phyloP scores from a whole-genome alignment of 2,797 vertebrate species.

The Gephyroberyx darwinii region DNA sequence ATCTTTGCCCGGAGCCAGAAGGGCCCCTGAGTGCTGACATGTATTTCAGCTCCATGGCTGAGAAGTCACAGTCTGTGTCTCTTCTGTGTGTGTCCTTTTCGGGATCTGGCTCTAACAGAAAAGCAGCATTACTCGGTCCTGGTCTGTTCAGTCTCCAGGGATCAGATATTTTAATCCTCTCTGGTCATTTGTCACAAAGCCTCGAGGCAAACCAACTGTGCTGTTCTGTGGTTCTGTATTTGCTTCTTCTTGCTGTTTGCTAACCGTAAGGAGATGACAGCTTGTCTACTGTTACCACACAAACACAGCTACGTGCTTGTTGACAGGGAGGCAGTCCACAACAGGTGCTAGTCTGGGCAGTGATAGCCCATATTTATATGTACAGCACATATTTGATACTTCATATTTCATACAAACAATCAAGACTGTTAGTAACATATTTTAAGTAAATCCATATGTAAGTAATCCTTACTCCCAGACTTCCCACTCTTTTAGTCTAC shows the following conservation, averaged over 20 bases:
- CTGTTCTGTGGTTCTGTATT: neutral
- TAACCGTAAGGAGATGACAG: conserved; percentile 14
- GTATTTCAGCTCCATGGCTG: neutral
- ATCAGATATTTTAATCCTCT: conserved; percentile 43
- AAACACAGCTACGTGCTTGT: neutral
- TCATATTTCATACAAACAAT: too few relatives aligned
- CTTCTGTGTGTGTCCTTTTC: neutral
- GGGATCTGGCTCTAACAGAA: conserved; percentile 3
- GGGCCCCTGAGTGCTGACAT: neutral
- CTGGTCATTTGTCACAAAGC: conserved; percentile 32
- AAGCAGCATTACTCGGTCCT: conserved; percentile 3
- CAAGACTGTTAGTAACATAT: too few relatives aligned
- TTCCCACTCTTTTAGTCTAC: too few relatives aligned
- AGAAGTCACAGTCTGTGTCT: conserved; percentile 9
- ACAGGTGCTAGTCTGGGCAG: conserved; percentile 3
- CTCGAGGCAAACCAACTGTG: neutral
- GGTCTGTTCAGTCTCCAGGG: conserved; percentile 34
- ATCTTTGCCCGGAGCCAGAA: neutral
- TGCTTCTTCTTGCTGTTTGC: neutral
- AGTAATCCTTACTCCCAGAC: too few relatives aligned
- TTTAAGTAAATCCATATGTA: too few relatives aligned
- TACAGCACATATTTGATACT: too few relatives aligned
- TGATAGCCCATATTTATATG: neutral
- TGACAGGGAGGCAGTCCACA: conserved; percentile 9
- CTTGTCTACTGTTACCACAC: neutral